Conservation (phyloP, 1,140 invertebrate genomes). For the Ceratitis capitata region DNA sequence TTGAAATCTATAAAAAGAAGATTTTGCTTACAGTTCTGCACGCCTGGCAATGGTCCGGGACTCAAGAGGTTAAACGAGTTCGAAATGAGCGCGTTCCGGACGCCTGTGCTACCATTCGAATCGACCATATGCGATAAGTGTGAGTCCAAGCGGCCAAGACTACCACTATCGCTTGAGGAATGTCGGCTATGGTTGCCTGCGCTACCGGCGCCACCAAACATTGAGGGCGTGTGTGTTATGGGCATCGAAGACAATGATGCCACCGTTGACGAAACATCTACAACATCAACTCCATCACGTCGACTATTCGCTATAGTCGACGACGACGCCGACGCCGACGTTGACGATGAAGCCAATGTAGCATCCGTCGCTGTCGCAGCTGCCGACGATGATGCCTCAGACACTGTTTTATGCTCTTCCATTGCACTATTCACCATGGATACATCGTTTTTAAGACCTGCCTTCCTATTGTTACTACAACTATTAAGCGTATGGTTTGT, state of each 20-base stretch:
- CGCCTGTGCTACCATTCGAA: constrained; percentile 55
- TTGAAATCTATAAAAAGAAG: neutral
- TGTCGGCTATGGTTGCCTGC: constrained; percentile 41
- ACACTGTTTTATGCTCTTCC: constrained; percentile 43
- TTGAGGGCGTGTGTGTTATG: constrained; percentile 48
- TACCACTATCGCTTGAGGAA: constrained; percentile 47
- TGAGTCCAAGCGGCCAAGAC: constrained; percentile 39
- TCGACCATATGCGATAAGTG: constrained; percentile 30
- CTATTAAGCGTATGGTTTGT: constrained; percentile 58
- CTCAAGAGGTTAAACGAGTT: constrained; percentile 75
- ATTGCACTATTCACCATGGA: constrained; percentile 58
- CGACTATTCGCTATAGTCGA: constrained; percentile 65
- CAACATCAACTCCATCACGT: constrained; percentile 48
- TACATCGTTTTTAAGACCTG: constrained; percentile 51
- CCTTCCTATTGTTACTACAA: constrained; percentile 50
- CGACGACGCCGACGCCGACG: constrained; percentile 52
- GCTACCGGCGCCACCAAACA: constrained; percentile 56
- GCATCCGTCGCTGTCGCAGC: constrained; percentile 63
- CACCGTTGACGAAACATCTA: neutral
- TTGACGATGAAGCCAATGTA: constrained; percentile 48
- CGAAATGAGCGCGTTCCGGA: constrained; percentile 72
- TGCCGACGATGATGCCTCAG: constrained; percentile 44
- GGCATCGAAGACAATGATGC: constrained; percentile 40
- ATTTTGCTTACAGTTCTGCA: constrained; percentile 44
- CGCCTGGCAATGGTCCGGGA: constrained; percentile 57